Evolutionary conservation across 2,888 invertebrate genomes (phyloP), one percentile per base, ranked within the genome.

Genomic region (Saturnia japonica): DNA sequence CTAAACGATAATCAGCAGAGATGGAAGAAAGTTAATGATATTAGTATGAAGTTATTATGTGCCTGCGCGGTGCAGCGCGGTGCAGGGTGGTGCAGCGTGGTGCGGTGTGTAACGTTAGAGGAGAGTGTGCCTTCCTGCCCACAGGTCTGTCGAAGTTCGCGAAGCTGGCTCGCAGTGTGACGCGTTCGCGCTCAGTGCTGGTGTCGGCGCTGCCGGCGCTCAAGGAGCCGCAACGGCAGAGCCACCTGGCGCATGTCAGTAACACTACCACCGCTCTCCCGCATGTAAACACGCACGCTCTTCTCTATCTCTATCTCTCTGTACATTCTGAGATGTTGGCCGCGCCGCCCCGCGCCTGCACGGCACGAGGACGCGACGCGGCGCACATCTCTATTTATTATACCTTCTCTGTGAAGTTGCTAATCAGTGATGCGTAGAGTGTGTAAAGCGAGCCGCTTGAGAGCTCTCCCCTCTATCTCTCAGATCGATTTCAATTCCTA

Each of bases 81-180:
- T 22, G 19, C 51, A 9, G n/a, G n/a, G n/a, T n/a, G 19, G 51
- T 54, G n/a, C 19, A 3, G 7, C 7, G 67, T 51, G 42, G n/a
- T n/a, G n/a, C n/a, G n/a, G 7, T 7, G 67, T 51, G 42, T 68
- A 45, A 54, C 45, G 68, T 34, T 64, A 62, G 71, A 22, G 72
- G 43, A 12, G 47, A 57, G 47, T 19, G 43, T 9, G 42, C 71
- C 62, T 72, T 42, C 14, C 34, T 9, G 42, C 71, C 62, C 72
- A 79, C 95, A 97, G 98, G 99, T 86, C 95, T 99, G 89, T 99
- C 99, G 87, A 99, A 99, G 95, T 99, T 99, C 95, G 99, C 99
- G 85, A 98, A 99, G 94, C 95, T 99, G 93, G 99, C 99, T 79
- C 96, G 99, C 85, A 98, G 98, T 81, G 99, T 99, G 87, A 99